Conservation (phyloP, 2,888 invertebrate species). For the Cyclophora punctaria region DNA sequence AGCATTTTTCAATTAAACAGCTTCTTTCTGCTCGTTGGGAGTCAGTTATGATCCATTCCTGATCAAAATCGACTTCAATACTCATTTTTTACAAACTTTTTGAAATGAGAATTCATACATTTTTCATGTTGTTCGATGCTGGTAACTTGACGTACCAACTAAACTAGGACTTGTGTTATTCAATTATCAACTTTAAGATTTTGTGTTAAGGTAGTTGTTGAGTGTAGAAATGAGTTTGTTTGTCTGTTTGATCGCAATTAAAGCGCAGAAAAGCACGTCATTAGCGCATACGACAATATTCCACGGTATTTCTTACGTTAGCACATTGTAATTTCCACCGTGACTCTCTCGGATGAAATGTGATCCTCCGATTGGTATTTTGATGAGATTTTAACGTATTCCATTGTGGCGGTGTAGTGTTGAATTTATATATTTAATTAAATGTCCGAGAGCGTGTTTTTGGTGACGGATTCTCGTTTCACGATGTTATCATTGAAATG, state of each 20-base stretch:
- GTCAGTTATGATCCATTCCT: constrained; percentile 56
- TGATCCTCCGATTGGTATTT: constrained; percentile 10
- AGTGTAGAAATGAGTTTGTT: constrained; percentile 30
- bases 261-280: constrained; percentile 69
- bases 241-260: constrained; percentile 65
- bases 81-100: constrained; percentile 47
- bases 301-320: constrained; percentile 64
- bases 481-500: background rate
- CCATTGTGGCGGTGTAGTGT: constrained; percentile 2
- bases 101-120: constrained; percentile 65
- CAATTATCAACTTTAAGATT: constrained; percentile 19
- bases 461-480: background rate
- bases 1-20: constrained; percentile 2
- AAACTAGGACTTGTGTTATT: constrained; percentile 1
- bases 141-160: constrained; percentile 36
- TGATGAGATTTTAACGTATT: constrained; percentile 5
- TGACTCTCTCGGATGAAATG: constrained; percentile 2
- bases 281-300: constrained; percentile 71
- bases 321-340: constrained; percentile 12
- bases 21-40: constrained; percentile 13
- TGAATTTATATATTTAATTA: background rate
- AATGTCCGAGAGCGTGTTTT: too few relatives aligned
- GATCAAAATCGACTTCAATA: constrained; percentile 60
- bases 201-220: constrained; percentile 10
- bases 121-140: constrained; percentile 58